Base-by-base conservation (phyloP, 2,888 invertebrate genomes). In the Eucera pruinosa region DNA sequence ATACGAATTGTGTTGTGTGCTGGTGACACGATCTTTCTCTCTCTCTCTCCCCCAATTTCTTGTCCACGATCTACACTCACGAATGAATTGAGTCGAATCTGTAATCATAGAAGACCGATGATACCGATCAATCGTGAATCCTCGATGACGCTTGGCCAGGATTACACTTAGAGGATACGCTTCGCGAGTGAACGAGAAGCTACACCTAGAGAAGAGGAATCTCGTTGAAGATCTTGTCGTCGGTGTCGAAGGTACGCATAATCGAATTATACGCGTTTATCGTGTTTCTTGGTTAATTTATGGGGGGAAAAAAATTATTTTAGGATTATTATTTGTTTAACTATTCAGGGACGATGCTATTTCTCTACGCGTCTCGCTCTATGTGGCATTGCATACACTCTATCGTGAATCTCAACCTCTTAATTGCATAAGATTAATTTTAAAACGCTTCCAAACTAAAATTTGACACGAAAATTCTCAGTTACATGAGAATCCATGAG, bases 21-120 rank as follows among this genome's bases (percentile, higher is more conserved):
- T 30, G 39, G 58, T 68, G 55, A 5, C 7, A 47, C 15, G 1
- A 4, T 33, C 13, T 7, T n/a, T 33, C 6, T 6, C n/a, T n/a
- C n/a, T n/a, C n/a, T n/a, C n/a, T n/a, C n/a, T 36, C 9, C 11
- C 9, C 9, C 11, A 36, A 33, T 7, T 3, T 27, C n/a, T n/a
- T 9, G 1, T 11, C 11, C 58, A 54, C 20, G 36, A 23, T 11
- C 33, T 15, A 30, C 48, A 23, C 20, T 15, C 57, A 18, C 25
- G 9, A 5, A 18, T 25, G 1, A 9, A 36, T 43, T 20, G 33
- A n/a, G n/a, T n/a, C n/a, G n/a, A n/a, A n/a, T n/a, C n/a, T n/a
- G n/a, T n/a, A n/a, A n/a, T n/a, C n/a, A n/a, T n/a, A n/a, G 18
- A 27, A 54, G 66, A 83, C 80, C 78, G 75, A 87, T 87, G 85